Base-by-base conservation (phyloP, 2,113 vertebrate genomes). In the Atractosteus spatula region DNA sequence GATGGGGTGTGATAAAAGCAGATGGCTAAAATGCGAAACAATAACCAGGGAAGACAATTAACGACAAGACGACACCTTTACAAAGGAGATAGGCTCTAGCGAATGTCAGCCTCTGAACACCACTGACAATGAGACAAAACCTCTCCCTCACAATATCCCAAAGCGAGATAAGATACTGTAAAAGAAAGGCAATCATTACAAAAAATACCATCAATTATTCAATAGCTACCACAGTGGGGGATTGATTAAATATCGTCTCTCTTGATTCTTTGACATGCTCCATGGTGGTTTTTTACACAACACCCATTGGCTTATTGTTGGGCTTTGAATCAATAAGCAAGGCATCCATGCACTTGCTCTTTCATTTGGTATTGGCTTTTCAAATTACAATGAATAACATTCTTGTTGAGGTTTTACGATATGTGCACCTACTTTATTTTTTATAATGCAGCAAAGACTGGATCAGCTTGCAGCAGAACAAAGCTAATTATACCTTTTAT, bases 371-470 rank as follows among this genome's bases (percentile, higher is more conserved):
- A 29, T 74, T 78, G 79, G 81, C 81, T 86, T 1, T 0, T 74
- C 77, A 82, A 83, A 83, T 86, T 83, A 85, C 82, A 77, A 57
- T 0, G n/a, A 73, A 84, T 88, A 85, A 77, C 82, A 89, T 84
- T 78, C 77, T 85, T 86, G 80, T 84, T 87, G 81, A 82, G 78
- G 81, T 70, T 80, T 89, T 89, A 89, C 85, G 86, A 87, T 85
- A 81, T 87, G 74, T 78, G 77, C 80, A 73, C 87, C 83, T 90
- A 88, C 89, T 92, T 91, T 85, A 89, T 91, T 92, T 85, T 86
- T 89, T 84, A 80, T 86, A 85, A 81, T 84, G 79, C 81, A 80
- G 80, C 76, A 74, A 74, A 85, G 76, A 77, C 78, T 78, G 2
- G 87, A 89, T 89, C 86, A 63, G 76, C 84, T 86, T 89, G 83